Percentiles rank a stretch among this genome's conserved stretches.
Evolutionary conservation across 2,888 invertebrate genomes (phyloP).

Genomic region (Allacma fusca): DNA sequence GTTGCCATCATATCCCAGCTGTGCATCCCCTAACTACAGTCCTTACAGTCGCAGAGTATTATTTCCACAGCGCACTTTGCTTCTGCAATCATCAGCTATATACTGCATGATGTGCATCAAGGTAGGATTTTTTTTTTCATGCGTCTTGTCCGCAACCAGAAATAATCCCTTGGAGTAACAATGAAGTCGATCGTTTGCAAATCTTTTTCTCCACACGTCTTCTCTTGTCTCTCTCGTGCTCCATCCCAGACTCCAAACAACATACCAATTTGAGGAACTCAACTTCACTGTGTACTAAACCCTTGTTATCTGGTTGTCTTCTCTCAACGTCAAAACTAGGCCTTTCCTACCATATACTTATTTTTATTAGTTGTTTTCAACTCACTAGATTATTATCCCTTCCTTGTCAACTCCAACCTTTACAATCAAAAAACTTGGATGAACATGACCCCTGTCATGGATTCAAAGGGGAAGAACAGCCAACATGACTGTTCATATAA

Average conservation of each 20-base stretch:
- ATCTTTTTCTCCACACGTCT: background rate
- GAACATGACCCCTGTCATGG: no score
- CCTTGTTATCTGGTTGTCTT: background rate
- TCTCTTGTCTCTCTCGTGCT: background rate
- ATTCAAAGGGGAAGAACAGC: no score
- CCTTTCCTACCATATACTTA: background rate
- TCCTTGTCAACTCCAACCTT: background rate
- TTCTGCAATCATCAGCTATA: background rate
- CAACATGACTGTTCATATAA: no score
- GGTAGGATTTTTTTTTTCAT: slow-evolving; percentile 2
- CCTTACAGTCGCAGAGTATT: background rate
- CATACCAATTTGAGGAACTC: background rate
- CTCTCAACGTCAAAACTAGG: slow-evolving; percentile 11
- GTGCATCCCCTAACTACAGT: background rate
- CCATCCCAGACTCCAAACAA: background rate
- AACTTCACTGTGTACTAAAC: background rate
- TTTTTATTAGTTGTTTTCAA: background rate
- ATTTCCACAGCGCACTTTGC: background rate
- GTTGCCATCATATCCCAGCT: background rate
- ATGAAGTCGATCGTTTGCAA: slow-evolving; percentile 2
- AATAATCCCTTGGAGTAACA: background rate
- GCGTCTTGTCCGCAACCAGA: background rate
- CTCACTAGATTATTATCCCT: background rate
- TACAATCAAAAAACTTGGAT: no score
- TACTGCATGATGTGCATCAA: background rate